These are phyloP conservation scores for Aramus guarauna DNA, from an alignment of 2,113 vertebrate species.

Conservation along the genomic window DNA sequence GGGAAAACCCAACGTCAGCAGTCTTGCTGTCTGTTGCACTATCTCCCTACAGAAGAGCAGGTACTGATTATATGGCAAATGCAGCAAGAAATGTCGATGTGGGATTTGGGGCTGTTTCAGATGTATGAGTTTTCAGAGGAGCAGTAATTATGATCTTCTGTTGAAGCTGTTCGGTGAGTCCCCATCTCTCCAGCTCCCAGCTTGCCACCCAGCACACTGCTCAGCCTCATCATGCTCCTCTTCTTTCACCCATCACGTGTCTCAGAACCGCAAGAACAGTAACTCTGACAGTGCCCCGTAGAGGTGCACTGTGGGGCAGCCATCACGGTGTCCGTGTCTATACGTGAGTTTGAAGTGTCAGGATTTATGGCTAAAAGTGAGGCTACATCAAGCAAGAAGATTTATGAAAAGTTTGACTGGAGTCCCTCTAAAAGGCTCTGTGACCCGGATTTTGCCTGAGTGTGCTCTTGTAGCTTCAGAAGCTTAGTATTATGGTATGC, in stretches of 20 bases:
- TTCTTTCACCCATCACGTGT: accelerated
- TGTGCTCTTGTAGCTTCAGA: neutral
- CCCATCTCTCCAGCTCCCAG: neutral
- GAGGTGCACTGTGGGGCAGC: neutral
- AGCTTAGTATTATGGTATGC: neutral
- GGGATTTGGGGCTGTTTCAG: neutral
- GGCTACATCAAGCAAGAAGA: neutral
- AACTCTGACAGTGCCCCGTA: neutral
- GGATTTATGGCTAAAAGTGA: neutral
- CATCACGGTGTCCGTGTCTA: accelerated
- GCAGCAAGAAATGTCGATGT: neutral
- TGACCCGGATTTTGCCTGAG: neutral
- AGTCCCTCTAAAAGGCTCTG: neutral
- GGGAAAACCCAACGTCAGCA: accelerated
- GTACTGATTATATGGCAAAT: neutral
- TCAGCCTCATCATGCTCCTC: neutral
- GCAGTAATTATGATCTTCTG: neutral
- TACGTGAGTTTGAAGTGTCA: neutral
- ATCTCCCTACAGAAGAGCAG: neutral
- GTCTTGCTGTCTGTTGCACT: neutral
- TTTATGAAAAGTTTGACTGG: neutral
- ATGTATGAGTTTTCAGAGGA: neutral
- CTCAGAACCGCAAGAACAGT: neutral
- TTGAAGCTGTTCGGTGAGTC: neutral
- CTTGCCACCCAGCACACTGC: too few relatives aligned